Conservation (phyloP, 2,797 vertebrate genomes). For the Thunnus albacares region DNA sequence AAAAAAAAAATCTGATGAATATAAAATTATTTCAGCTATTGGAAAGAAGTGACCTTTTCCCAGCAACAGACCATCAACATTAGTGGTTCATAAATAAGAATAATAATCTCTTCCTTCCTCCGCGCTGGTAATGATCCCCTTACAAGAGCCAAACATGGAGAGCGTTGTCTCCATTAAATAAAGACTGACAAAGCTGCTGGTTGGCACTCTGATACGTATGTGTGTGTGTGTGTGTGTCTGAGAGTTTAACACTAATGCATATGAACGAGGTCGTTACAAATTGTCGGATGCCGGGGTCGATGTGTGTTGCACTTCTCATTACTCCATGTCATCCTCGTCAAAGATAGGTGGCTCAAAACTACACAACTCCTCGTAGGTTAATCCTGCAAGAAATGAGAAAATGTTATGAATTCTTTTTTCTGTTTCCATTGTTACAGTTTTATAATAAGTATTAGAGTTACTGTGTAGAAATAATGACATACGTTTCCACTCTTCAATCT, state of each 20-base stretch:
- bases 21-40: slow-evolving; percentile 68
- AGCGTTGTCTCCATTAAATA: slow-evolving; percentile 35
- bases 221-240: slow-evolving; percentile 38
- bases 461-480: slow-evolving; percentile 58
- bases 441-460: background rate
- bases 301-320: slow-evolving; percentile 72
- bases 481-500: slow-evolving; percentile 99
- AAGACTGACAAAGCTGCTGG: slow-evolving; percentile 42
- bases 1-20: slow-evolving; percentile 45
- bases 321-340: slow-evolving; percentile 96
- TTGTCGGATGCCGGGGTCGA: slow-evolving; percentile 37
- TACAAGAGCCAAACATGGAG: slow-evolving; percentile 45
- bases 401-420: background rate
- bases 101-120: slow-evolving; percentile 49
- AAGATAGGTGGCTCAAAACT: slow-evolving; percentile 93
- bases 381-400: slow-evolving; percentile 81
- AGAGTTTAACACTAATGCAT: slow-evolving; percentile 60
- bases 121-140: slow-evolving; percentile 51
- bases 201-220: slow-evolving; percentile 49
- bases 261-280: slow-evolving; percentile 35
- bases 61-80: slow-evolving; percentile 67
- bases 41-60: slow-evolving; percentile 61
- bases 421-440: background rate
- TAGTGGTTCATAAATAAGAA: slow-evolving; percentile 76
- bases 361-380: slow-evolving; percentile 94